phyloP scores from a whole-genome alignment of 2,888 invertebrate genomes.

The Cheilosia variabilis region DNA sequence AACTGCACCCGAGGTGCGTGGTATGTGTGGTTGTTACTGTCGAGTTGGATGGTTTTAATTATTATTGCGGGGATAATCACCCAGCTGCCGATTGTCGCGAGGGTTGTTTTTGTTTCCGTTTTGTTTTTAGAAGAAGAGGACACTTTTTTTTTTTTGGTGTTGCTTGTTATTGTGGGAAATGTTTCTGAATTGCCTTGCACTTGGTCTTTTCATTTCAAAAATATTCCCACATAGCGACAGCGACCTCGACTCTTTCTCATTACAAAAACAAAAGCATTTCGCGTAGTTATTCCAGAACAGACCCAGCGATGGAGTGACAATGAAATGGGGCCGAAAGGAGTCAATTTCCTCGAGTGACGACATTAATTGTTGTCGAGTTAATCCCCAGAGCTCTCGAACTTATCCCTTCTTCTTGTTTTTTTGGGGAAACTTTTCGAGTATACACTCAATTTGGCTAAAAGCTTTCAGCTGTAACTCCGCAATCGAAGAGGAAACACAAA shows the following conservation, averaged over 20 bases:
- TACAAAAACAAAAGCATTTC: constrained; percentile 7
- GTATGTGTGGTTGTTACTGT: neutral
- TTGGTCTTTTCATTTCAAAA: neutral
- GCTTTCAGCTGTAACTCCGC: constrained; percentile 32
- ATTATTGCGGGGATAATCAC: constrained; percentile 64
- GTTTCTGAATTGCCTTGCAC: constrained; percentile 8
- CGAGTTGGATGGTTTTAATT: constrained; percentile 49
- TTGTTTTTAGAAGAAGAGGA: neutral
- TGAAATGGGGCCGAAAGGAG: neutral
- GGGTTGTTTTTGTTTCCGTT: neutral
- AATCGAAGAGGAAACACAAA: constrained; percentile 7
- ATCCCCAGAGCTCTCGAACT: constrained; percentile 13
- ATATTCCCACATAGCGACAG: too few relatives aligned
- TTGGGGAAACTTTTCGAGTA: constrained; percentile 9
- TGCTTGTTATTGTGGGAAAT: neutral
- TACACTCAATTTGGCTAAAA: constrained; percentile 63
- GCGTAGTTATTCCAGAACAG: constrained; percentile 52
- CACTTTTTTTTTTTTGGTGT: neutral
- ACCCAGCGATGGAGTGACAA: constrained; percentile 16
- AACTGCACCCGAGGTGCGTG: constrained; percentile 6
- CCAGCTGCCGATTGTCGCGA: constrained; percentile 44
- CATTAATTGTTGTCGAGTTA: constrained; percentile 52
- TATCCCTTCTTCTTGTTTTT: constrained; percentile 6
- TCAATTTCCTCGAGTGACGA: neutral
- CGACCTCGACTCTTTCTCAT: neutral